Evolutionary conservation across 2,888 invertebrate genomes (phyloP), one percentile per base, ranked within the genome.

Genomic region (Hypercompe scribonia): DNA sequence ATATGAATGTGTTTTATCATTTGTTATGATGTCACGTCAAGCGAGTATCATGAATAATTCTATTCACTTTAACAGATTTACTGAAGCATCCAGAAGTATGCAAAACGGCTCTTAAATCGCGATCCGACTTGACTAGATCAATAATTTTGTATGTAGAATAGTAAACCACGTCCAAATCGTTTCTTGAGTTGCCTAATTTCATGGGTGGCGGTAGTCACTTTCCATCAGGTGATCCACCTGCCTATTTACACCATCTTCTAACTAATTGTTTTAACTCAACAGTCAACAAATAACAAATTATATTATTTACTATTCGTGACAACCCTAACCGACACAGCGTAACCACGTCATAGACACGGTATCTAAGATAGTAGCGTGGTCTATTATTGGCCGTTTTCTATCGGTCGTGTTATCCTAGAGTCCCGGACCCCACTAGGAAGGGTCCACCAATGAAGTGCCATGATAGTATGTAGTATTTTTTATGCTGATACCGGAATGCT

Each of bases 391-490:
- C 21, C 31, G 61, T 15, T 39, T 34, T 58, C 61, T 61, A 69
- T 69, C 69, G 31, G n/a, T 15, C 28, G 21, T 31, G 63, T 63
- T 70, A 70, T 70, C 69, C 69, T 70, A 70, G 69, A 70, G 21
- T 36, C 58, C 58, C n/a, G 68, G 42, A 33, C 69, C 61, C 63
- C 34, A 31, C 33, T 21, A 28, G 24, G 39, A n/a, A 34, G 50
- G 67, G 67, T 24, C 34, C 42, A 70, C 69, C 69, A 70, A 70
- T 70, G 31, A 63, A 21, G 28, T 31, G 42, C 28, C 58, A 58
- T 58, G 7, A 24, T 46, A 8, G 0, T 68, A 24, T 33, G 8
- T 28, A 21, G 3, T 31, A 21, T 2, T n/a, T 54, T 68, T 58
- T 68, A 15, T 42, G 18, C 31, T 61, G 61, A 61, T 61, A 61